Evolutionary conservation across 2,888 invertebrate species (phyloP), one percentile per base, ranked within the genome.

Genomic region (Ennomos quercinarius): DNA sequence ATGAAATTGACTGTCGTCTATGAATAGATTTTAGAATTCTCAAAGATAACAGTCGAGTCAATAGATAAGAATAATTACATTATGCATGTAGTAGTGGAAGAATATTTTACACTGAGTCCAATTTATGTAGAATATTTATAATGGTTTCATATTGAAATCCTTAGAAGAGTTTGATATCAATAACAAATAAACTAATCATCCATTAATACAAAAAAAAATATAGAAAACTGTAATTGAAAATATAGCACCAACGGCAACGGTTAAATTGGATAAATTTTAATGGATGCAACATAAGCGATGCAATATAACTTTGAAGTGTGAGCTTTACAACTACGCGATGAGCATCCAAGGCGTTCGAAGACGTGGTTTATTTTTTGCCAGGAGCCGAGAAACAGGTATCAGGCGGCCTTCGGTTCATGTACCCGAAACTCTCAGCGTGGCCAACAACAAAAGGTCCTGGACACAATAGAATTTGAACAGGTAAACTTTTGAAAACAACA

Each of bases 371-470:
- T 71, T 78, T 78, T 78, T 78, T 77, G 72, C 71, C 74, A 64
- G 63, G 64, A 63, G 63, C 57, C 62, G 62, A 63, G 67, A 65
- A 71, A 71, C 77, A 78, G 78, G 78, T 78, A 76, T 68, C 64
- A 53, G 61, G 41, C 71, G 66, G 66, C 70, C 69, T 59, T 53
- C 66, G 70, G 57, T 57, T 47, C 59, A 55, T 61, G 54, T 27
- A 56, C 48, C 54, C 64, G 45, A 63, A 51, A 41, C 49, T 44
- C 52, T 63, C 62, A 61, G 53, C 64, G 54, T 37, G 12, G 49
- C 58, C 49, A 47, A 53, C 64, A 64, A 57, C 64, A 62, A 68
- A 60, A 57, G 60, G 58, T 61, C 61, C 63, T 54, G 52, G 52
- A 67, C 49, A 72, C 73, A 78, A 74, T 70, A 71, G 62, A 51